Conservation (phyloP, 2,888 invertebrate genomes). For the Apodemia zela region DNA sequence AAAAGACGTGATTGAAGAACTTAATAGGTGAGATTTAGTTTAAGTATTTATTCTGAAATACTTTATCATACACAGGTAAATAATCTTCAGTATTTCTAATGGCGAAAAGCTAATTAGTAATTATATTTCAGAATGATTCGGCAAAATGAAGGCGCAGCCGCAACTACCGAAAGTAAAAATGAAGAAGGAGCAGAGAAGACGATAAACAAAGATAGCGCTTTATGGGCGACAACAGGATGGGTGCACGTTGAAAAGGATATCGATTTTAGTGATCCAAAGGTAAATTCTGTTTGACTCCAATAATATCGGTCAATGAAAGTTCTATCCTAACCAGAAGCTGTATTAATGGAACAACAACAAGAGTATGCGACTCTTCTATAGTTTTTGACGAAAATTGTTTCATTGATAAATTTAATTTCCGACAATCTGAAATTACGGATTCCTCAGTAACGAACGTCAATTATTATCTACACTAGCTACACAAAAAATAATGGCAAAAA, state of each 20-base stretch:
- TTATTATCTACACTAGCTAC: too few relatives aligned
- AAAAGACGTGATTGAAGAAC: conserved; percentile 87
- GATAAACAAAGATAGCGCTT: conserved; percentile 80
- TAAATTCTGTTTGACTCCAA: conserved; percentile 42
- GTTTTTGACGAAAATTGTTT: too few relatives aligned
- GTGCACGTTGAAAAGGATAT: conserved; percentile 88
- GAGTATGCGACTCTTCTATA: too few relatives aligned
- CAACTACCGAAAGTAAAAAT: conserved; percentile 39
- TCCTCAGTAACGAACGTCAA: too few relatives aligned
- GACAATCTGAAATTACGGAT: too few relatives aligned
- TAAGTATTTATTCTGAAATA: neutral
- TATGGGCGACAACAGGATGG: conserved; percentile 88
- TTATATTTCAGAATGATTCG: conserved; percentile 62
- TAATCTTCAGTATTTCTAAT: too few relatives aligned
- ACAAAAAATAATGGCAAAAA: too few relatives aligned
- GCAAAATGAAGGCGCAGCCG: conserved; percentile 56
- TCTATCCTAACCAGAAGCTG: too few relatives aligned
- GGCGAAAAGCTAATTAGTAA: neutral
- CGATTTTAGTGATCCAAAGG: conserved; percentile 89
- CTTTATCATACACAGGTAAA: too few relatives aligned
- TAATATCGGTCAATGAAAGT: neutral
- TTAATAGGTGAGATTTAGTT: conserved; percentile 73
- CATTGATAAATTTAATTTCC: too few relatives aligned
- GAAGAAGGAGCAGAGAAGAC: conserved; percentile 41
- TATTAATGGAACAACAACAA: too few relatives aligned